phyloP scores from a whole-genome alignment of 2,797 vertebrate species.

The Gymnocypris eckloni region DNA sequence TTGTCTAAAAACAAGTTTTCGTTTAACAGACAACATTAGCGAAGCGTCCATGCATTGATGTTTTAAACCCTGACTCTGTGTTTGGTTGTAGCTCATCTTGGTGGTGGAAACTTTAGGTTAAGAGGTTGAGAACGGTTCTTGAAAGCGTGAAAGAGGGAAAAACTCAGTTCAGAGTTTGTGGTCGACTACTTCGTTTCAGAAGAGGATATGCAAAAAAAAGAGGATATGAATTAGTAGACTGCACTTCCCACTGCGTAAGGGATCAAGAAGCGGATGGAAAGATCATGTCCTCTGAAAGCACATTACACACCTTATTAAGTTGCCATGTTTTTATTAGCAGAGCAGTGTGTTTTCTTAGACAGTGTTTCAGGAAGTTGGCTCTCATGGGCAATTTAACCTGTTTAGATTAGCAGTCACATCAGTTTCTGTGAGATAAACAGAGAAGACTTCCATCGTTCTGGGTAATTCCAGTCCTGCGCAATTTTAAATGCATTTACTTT shows the following conservation, averaged over 20 bases:
- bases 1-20: neutral
- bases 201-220: slow-evolving; percentile 41
- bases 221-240: slow-evolving; percentile 17
- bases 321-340: slow-evolving; percentile 22
- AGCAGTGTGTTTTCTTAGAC: neutral
- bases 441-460: slow-evolving; percentile 15
- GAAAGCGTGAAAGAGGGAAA: neutral
- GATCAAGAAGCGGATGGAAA: slow-evolving; percentile 9
- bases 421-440: slow-evolving; percentile 9
- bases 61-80: neutral
- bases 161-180: slow-evolving; percentile 4
- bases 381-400: slow-evolving; percentile 42
- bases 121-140: neutral
- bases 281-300: slow-evolving; percentile 15
- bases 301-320: slow-evolving; percentile 19
- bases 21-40: neutral
- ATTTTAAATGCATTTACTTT: neutral
- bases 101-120: neutral
- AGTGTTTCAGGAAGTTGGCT: slow-evolving; percentile 26
- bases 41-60: neutral
- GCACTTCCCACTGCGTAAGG: neutral
- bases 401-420: slow-evolving; percentile 34
- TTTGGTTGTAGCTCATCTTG: neutral
- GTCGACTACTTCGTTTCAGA: slow-evolving; percentile 39
- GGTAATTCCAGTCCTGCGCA: slow-evolving; percentile 11